Evolutionary conservation across 2,888 invertebrate species (phyloP), one percentile per base, ranked within the genome.

Genomic region (Microctonus aethiopoides): DNA sequence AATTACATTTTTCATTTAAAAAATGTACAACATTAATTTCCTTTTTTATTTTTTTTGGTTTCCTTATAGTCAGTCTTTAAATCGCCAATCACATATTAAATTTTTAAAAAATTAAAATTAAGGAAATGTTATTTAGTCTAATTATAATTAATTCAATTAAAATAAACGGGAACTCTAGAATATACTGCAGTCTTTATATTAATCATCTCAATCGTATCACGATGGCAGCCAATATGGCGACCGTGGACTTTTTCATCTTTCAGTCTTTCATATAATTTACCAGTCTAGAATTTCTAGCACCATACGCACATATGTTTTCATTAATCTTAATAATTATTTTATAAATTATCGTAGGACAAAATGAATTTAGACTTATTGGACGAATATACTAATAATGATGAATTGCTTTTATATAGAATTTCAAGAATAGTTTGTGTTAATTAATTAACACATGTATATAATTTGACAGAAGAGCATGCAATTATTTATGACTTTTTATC

Each of bases 241-340:
- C 72, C 74, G 71, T 73, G 69, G 73, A 75, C 74, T 76, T 67
- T n/a, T n/a, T n/a, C 75, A 77, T 76, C 74, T 76, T 76, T 82
- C 81, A 82, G 81, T 82, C 81, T 82, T 82, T 74, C 77, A 76
- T 75, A 73, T 71, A 64, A 22, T 51, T 56, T 26, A 11, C 64
- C 64, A 64, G 64, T 64, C 64, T 64, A 64, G n/a, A 11, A 16
- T 29, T 57, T n/a, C 34, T 57, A 57, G 29, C 57, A 29, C 32
- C 32, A 57, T 57, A 9, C 57, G 13, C 26, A 20, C 32, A 16
- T 34, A 13, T 16, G 3, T 57, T 7, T 24, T 32, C 57, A 20
- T 16, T 57, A 5, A 39, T n/a, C 46, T 46, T 7, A 4, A 20
- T 16, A 46, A 16, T 34, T 16, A n/a, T 57, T 29, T n/a, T n/a